A percentile compares a stretch with the other conserved stretches of the same genome.
phyloP scores from a whole-genome alignment of 2,113 vertebrate genomes.

The Halcyon senegalensis region DNA sequence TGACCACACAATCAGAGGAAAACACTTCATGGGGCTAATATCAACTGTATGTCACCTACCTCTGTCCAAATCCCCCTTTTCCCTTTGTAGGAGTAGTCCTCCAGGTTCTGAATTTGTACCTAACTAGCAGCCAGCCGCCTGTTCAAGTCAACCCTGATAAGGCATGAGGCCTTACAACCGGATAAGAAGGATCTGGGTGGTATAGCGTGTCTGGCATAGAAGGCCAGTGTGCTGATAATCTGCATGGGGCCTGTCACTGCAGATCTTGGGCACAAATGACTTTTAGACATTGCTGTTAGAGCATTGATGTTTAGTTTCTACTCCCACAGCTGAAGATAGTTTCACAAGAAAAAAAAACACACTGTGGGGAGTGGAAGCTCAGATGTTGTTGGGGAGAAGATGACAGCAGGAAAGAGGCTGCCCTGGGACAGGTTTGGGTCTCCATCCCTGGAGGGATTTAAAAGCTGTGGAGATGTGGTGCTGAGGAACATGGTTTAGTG shows the following conservation, averaged over 20 bases:
- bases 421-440: not conserved
- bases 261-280: not conserved
- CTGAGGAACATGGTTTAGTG: not conserved
- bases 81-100: not conserved
- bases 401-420: not conserved
- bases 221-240: not conserved
- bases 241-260: not conserved
- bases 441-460: not conserved
- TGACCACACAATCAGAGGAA: not conserved
- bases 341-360: not conserved
- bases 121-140: not conserved
- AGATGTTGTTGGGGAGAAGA: not conserved
- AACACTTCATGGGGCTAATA: not conserved
- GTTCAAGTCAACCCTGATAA: not conserved
- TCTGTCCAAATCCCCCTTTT: not conserved
- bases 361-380: not conserved
- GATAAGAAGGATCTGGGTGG: not conserved
- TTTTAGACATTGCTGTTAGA: not conserved
- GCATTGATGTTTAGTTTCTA: not conserved
- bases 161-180: not conserved
- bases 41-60: not conserved
- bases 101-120: not conserved
- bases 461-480: not conserved
- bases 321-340: not conserved
- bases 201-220: not conserved